Percentiles rank a stretch among this genome's conserved stretches.
Conservation (phyloP, 2,888 invertebrate genomes). For the Caenorhabditis macrosperma region DNA sequence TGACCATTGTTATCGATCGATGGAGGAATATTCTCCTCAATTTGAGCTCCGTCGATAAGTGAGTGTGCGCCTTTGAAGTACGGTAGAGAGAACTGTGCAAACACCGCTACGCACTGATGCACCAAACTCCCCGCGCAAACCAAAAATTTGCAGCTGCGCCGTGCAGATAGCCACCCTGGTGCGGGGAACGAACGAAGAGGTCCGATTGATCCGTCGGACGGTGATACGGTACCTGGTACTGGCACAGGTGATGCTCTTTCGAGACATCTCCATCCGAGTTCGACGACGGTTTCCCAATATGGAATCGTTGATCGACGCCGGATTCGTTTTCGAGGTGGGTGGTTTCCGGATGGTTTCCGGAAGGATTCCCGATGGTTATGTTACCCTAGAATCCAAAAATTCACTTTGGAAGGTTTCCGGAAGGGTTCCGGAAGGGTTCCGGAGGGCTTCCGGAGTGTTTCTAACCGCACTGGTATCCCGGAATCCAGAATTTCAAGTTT, state of each 20-base stretch:
- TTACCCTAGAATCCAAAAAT: too few species aligned
- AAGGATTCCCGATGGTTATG: too few species aligned
- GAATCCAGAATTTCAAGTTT: too few species aligned
- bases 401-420: too few species aligned
- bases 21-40: conserved; percentile 69
- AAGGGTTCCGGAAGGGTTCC: too few species aligned
- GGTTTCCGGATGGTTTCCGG: too few species aligned
- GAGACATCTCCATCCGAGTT: conserved; percentile 61
- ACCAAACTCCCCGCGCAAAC: not conserved
- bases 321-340: conserved; percentile 17
- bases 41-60: conserved; percentile 74
- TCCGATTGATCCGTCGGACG: conserved; percentile 54
- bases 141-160: conserved; percentile 56
- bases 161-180: conserved; percentile 50
- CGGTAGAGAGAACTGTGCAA: not conserved
- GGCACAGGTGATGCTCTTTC: conserved; percentile 65
- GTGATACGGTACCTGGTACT: conserved; percentile 71
- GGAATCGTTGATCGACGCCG: conserved; percentile 57
- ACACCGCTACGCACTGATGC: too few species aligned
- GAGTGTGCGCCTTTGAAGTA: conserved; percentile 21
- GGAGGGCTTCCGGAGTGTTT: too few species aligned
- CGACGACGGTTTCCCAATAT: conserved; percentile 60
- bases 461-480: too few species aligned
- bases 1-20: conserved; percentile 69
- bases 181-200: conserved; percentile 56